Conservation (phyloP, 53 echinoderm and acorn worm species). For the Glandiceps talaboti region DNA sequence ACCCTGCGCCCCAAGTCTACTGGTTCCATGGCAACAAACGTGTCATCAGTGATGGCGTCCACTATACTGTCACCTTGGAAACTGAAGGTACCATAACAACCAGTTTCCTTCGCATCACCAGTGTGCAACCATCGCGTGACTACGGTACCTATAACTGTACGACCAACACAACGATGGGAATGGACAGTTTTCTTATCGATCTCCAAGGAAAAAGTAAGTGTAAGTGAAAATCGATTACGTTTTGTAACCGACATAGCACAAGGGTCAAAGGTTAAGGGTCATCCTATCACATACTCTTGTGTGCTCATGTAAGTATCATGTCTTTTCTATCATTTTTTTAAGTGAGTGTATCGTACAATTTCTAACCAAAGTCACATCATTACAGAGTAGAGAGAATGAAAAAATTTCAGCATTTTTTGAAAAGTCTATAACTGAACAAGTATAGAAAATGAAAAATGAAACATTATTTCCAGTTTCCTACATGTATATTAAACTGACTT, state of each 20-base stretch:
- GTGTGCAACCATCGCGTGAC: neutral
- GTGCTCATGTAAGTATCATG: neutral
- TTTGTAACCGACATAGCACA: too few relatives aligned
- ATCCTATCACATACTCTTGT: neutral
- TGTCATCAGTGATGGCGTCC: neutral
- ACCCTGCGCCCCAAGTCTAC: neutral
- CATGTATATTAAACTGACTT: too few relatives aligned
- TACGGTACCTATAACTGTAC: neutral
- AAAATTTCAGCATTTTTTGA: too few relatives aligned
- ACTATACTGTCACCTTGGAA: neutral
- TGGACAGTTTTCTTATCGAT: neutral
- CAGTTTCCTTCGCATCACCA: neutral
- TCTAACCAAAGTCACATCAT: too few relatives aligned
- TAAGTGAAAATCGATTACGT: neutral
- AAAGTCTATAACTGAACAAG: too few relatives aligned
- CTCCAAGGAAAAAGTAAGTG: neutral
- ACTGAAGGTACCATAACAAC: neutral
- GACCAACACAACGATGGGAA: neutral
- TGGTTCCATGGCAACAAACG: neutral
- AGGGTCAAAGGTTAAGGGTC: neutral
- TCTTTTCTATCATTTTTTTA: too few relatives aligned
- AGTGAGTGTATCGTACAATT: too few relatives aligned
- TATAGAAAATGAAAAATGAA: too few relatives aligned
- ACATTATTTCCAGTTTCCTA: too few relatives aligned
- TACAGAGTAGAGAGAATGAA: too few relatives aligned